Conservation (phyloP, 2,113 vertebrate genomes). For the Cottus gobio region DNA sequence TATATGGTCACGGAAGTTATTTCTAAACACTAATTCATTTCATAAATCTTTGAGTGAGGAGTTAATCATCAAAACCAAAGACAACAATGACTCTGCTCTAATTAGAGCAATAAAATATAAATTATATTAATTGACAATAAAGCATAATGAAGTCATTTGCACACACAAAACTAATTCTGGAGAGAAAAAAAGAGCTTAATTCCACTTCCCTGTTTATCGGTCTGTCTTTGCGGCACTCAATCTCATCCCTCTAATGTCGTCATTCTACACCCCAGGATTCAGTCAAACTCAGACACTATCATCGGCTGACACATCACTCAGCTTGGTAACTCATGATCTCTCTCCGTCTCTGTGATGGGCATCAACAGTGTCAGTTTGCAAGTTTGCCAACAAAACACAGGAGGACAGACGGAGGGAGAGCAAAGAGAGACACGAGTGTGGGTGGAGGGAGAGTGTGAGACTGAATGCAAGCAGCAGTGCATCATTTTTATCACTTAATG, state of each 20-base stretch:
- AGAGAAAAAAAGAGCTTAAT: not conserved
- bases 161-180: not conserved
- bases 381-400: constrained; percentile 20
- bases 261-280: constrained; percentile 25
- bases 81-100: not conserved
- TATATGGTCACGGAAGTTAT: not conserved
- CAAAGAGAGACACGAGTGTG: not conserved
- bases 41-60: not conserved
- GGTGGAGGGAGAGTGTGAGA: not conserved
- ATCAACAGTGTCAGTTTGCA: constrained; percentile 33
- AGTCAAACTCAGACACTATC: constrained; percentile 22
- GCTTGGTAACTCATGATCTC: constrained; percentile 23
- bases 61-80: not conserved
- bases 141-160: not conserved
- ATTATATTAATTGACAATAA: not conserved
- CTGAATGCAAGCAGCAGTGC: constrained; percentile 1
- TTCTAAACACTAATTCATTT: not conserved
- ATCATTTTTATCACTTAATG: constrained; percentile 26
- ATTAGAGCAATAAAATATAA: not conserved
- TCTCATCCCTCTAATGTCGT: constrained; percentile 1
- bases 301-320: constrained; percentile 46
- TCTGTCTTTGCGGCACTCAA: not conserved
- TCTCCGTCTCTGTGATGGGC: constrained; percentile 50
- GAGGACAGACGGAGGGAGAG: not conserved
- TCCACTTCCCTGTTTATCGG: not conserved